Evolutionary conservation across 1,140 invertebrate species (phyloP).

Genomic region (Phthorimaea operculella): DNA sequence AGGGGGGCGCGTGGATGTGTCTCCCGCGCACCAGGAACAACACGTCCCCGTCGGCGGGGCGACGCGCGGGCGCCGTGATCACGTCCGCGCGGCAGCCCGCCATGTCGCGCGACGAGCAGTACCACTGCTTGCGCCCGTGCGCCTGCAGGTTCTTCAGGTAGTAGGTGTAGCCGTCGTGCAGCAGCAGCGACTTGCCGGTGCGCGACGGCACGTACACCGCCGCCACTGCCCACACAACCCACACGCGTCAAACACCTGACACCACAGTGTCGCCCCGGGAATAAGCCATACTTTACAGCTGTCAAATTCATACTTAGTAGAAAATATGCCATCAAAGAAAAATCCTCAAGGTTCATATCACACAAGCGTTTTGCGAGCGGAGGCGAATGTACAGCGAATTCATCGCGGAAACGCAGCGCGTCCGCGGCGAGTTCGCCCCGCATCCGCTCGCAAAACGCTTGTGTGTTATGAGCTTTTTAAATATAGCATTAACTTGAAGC

Average conservation of each 20-base stretch:
- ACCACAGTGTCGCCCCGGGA: too few species aligned
- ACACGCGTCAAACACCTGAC: background rate
- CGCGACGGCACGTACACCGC: slow-evolving; percentile 62
- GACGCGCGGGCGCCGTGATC: slow-evolving; percentile 47
- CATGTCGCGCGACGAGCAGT: slow-evolving; percentile 59
- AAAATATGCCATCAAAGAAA: too few species aligned
- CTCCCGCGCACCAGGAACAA: slow-evolving; percentile 52
- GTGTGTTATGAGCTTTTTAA: too few species aligned
- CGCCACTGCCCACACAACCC: slow-evolving; percentile 40
- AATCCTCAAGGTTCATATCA: too few species aligned
- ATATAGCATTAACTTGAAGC: too few species aligned
- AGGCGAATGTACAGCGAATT: too few species aligned
- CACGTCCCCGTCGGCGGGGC: slow-evolving; percentile 37
- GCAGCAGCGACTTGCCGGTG: slow-evolving; percentile 57
- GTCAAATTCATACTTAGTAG: too few species aligned
- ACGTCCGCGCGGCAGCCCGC: slow-evolving; percentile 59
- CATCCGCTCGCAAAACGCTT: too few species aligned
- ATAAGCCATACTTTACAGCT: too few species aligned
- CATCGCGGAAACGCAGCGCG: too few species aligned
- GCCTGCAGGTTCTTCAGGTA: slow-evolving; percentile 61
- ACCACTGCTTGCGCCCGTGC: slow-evolving; percentile 61
- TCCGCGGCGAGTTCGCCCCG: too few species aligned
- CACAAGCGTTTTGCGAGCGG: too few species aligned
- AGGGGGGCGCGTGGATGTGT: slow-evolving; percentile 56
- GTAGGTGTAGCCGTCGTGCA: slow-evolving; percentile 60